phyloP scores from a whole-genome alignment of 2,797 vertebrate species.

The Tokudaia muenninki region DNA sequence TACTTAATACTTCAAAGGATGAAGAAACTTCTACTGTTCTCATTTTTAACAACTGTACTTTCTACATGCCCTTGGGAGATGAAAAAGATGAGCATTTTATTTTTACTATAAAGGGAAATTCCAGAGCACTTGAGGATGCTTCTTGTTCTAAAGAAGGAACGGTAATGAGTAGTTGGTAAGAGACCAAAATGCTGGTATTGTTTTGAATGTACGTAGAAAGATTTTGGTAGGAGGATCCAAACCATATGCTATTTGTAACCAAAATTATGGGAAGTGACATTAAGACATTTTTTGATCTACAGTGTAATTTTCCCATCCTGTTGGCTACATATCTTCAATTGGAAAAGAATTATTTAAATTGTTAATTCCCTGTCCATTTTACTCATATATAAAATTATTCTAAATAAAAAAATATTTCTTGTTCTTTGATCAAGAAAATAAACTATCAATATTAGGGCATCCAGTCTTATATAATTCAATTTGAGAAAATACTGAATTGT shows the following conservation, averaged over 20 bases:
- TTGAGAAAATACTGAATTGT: constrained; percentile 26
- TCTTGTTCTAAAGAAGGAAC: constrained; percentile 86
- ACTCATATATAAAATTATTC: not conserved
- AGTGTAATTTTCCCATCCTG: constrained; percentile 33
- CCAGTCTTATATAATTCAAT: not conserved
- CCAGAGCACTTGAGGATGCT: constrained; percentile 84
- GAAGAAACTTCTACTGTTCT: constrained; percentile 76
- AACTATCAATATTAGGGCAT: constrained; percentile 26
- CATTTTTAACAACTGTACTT: constrained; percentile 83
- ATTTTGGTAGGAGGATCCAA: constrained; percentile 77
- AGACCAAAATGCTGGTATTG: constrained; percentile 77
- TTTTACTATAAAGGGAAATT: constrained; percentile 84
- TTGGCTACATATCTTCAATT: not conserved
- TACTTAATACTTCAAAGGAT: constrained; percentile 68
- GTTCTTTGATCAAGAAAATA: not conserved
- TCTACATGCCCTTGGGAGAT: constrained; percentile 80
- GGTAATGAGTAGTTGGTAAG: constrained; percentile 85
- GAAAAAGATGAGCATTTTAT: constrained; percentile 79
- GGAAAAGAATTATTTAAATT: not conserved
- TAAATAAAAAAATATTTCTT: constrained; percentile 40
- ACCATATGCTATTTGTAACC: constrained; percentile 67
- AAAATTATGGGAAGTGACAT: constrained; percentile 72
- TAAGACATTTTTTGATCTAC: constrained; percentile 60
- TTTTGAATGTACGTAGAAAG: constrained; percentile 79
- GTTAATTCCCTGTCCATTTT: not conserved